These are phyloP conservation scores for Plumapathes pennacea DNA, from an alignment of 92 coral and sea anemone species.

Conservation along the genomic window DNA sequence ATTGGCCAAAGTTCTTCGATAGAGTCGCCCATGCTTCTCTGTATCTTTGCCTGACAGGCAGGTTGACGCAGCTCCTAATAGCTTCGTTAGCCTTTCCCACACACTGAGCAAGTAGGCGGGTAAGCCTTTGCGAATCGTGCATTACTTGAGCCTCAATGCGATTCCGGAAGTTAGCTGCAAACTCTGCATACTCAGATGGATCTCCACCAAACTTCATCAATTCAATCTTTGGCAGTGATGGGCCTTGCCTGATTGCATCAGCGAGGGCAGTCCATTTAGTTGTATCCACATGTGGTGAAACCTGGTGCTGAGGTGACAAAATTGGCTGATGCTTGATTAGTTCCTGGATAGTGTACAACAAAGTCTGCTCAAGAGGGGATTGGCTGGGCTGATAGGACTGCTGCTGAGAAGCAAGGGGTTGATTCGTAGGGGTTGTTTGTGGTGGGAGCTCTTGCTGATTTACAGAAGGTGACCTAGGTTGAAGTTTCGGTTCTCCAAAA, in stretches of 20 bases:
- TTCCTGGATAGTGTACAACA: slow-evolving; percentile 12
- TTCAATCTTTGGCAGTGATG: slow-evolving; percentile 53
- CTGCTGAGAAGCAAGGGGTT: no score
- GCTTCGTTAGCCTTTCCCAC: slow-evolving; percentile 43
- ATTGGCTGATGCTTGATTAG: background rate
- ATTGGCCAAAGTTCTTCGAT: slow-evolving; percentile 42
- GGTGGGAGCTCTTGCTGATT: no score
- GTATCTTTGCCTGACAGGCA: slow-evolving; percentile 30
- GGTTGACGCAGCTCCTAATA: slow-evolving; percentile 50
- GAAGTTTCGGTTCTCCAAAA: no score
- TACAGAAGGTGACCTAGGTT: no score
- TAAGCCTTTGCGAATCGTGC: slow-evolving; percentile 63
- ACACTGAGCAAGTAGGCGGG: slow-evolving; percentile 63
- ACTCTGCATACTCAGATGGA: slow-evolving; percentile 66
- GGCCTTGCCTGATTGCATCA: slow-evolving; percentile 44
- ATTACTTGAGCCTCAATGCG: slow-evolving; percentile 51
- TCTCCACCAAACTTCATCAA: slow-evolving; percentile 68
- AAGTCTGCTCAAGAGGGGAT: slow-evolving; percentile 8
- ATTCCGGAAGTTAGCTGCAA: slow-evolving; percentile 53
- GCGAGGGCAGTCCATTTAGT: slow-evolving; percentile 13
- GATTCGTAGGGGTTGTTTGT: no score
- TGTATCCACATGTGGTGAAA: background rate
- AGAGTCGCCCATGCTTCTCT: slow-evolving; percentile 39
- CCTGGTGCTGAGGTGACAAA: slow-evolving; percentile 4
- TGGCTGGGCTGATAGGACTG: slow-evolving; percentile 7